A percentile compares a stretch with the other conserved stretches of the same genome.
phyloP scores from a whole-genome alignment of 2,888 invertebrate genomes.

The Phyto melanocephala region DNA sequence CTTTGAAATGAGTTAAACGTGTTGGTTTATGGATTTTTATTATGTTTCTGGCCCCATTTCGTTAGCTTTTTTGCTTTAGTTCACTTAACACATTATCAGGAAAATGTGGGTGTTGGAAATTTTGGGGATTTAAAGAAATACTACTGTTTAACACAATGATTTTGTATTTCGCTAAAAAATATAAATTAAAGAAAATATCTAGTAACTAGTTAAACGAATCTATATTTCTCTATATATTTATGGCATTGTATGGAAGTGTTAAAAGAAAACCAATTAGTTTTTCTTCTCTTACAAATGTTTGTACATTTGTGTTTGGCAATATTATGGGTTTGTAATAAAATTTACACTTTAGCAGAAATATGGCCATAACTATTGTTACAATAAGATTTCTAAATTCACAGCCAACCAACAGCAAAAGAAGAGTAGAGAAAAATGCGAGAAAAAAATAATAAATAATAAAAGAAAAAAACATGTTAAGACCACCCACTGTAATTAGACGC shows the following conservation, averaged over 20 bases:
- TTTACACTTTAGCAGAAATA: constrained; percentile 42
- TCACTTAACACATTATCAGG: constrained; percentile 19
- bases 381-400: neutral
- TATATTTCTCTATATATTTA: neutral
- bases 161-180: neutral
- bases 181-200: neutral
- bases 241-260: constrained; percentile 27
- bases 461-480: constrained; percentile 48
- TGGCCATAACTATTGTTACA: constrained; percentile 9
- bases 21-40: constrained; percentile 54
- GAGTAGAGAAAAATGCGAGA: neutral
- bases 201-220: neutral
- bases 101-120: constrained; percentile 47
- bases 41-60: neutral
- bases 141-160: constrained; percentile 18
- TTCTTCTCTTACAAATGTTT: constrained; percentile 24
- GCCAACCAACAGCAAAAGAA: neutral
- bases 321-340: constrained; percentile 29
- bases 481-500: constrained; percentile 63
- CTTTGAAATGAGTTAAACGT: constrained; percentile 63
- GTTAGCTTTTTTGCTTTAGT: neutral
- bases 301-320: neutral
- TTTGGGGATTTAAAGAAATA: neutral
- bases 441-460: neutral
- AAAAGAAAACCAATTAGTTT: constrained; percentile 47